Percentiles rank a stretch among this genome's conserved stretches.
These are phyloP conservation scores for Gymnogyps californianus DNA, from an alignment of 2,113 vertebrate species.

Conservation along the genomic window DNA sequence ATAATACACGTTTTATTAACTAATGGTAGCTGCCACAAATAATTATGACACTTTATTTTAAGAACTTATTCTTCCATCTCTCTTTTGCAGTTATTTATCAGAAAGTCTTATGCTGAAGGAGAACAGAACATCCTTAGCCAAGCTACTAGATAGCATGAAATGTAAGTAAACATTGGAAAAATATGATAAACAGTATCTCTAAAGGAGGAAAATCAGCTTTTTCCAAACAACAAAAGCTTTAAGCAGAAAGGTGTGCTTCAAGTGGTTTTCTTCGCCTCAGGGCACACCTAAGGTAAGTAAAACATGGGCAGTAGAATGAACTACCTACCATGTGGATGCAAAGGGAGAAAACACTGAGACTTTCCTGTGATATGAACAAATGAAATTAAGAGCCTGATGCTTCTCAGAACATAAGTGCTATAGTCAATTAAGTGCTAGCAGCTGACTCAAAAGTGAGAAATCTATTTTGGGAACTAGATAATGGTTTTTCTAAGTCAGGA, in stretches of 20 bases:
- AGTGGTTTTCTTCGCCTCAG: background rate
- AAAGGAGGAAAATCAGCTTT: background rate
- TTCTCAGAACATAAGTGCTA: background rate
- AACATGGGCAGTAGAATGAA: background rate
- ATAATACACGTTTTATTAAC: background rate
- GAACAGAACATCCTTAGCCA: slow-evolving; percentile 75
- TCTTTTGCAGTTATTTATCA: slow-evolving; percentile 83
- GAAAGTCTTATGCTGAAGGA: slow-evolving; percentile 86
- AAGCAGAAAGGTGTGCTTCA: background rate
- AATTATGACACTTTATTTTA: background rate
- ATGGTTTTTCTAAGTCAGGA: background rate
- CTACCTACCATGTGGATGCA: background rate
- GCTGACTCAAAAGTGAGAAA: background rate
- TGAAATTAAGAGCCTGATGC: background rate
- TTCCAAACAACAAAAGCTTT: background rate
- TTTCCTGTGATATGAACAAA: background rate
- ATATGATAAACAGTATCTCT: background rate
- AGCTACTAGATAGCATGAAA: slow-evolving; percentile 88
- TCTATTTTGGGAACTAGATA: background rate
- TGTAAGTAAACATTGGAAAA: slow-evolving; percentile 77
- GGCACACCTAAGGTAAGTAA: background rate
- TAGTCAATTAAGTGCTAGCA: background rate
- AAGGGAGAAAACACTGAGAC: background rate
- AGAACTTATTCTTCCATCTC: background rate
- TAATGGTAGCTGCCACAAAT: background rate